Percentiles rank a stretch among this genome's conserved stretches.
Evolutionary conservation across 2,888 invertebrate genomes (phyloP).

Genomic region (Parthenolecanium corni): DNA sequence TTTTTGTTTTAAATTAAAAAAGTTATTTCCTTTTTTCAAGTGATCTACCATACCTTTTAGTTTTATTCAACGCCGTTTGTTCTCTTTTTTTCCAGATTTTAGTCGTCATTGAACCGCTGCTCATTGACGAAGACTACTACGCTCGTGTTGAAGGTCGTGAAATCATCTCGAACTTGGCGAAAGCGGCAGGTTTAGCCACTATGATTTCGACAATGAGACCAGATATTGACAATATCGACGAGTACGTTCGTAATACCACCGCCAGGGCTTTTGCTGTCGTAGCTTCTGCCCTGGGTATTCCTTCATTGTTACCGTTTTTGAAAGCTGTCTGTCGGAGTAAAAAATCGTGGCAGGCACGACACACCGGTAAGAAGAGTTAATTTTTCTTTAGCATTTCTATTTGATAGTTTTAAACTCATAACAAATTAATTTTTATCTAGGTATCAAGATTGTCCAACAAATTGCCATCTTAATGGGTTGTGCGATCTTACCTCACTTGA

Average conservation of each 20-base stretch:
- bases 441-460: slow-evolving; percentile 99
- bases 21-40: no score
- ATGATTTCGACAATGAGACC: slow-evolving; percentile 99
- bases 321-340: slow-evolving; percentile 98
- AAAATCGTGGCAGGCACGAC: slow-evolving; percentile 94
- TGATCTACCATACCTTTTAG: no score
- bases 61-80: no score
- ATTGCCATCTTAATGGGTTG: slow-evolving; percentile 99
- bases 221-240: slow-evolving; percentile 98
- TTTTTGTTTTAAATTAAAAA: no score
- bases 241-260: slow-evolving; percentile 98
- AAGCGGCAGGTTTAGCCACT: slow-evolving; percentile 96
- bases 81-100: slow-evolving; percentile 52
- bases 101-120: slow-evolving; percentile 94
- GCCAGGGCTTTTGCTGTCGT: slow-evolving; percentile 99
- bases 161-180: slow-evolving; percentile 97
- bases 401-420: background rate
- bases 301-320: slow-evolving; percentile 90
- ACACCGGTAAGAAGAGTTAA: slow-evolving; percentile 33
- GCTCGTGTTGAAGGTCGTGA: slow-evolving; percentile 98
- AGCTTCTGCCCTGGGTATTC: slow-evolving; percentile 96
- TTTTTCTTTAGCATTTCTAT: background rate
- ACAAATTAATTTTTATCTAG: slow-evolving; percentile 42
- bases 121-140: slow-evolving; percentile 99
- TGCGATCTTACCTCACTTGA: slow-evolving; percentile 95